A percentile compares a stretch with the other conserved stretches of the same genome.
These are phyloP conservation scores for Pheucticus melanocephalus DNA, from an alignment of 2,113 vertebrate species.

Conservation along the genomic window DNA sequence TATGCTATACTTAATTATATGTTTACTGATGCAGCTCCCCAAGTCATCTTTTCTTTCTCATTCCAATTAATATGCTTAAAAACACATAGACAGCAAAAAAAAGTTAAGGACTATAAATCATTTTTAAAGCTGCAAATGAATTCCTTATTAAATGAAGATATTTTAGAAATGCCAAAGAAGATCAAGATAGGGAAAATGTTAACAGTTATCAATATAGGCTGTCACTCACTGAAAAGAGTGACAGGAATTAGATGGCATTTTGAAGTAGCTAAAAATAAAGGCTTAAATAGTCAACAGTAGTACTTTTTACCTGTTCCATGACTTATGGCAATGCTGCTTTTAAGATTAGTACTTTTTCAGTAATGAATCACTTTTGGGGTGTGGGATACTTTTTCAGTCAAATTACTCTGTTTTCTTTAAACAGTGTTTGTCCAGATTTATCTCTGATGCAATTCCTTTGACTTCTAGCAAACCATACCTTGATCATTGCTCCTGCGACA, in stretches of 20 bases:
- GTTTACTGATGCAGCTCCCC: neutral
- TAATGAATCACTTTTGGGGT: neutral
- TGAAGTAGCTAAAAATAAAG: constrained; percentile 15
- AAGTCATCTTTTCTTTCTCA: neutral
- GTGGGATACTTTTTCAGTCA: neutral
- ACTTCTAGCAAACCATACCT: neutral
- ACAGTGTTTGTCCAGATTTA: neutral
- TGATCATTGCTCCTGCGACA: neutral
- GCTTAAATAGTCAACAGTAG: neutral
- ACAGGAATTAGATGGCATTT: neutral
- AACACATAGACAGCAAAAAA: neutral
- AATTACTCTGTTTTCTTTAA: neutral
- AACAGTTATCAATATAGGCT: neutral
- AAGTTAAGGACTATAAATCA: neutral
- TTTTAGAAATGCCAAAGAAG: neutral
- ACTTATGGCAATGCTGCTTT: neutral
- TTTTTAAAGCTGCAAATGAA: neutral
- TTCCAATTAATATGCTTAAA: neutral
- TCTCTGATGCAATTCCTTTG: neutral
- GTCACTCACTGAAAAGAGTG: neutral
- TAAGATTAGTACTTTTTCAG: neutral
- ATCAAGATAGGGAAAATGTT: neutral
- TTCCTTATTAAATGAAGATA: neutral
- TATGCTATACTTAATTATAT: neutral
- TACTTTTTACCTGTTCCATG: neutral